Base-by-base conservation (phyloP, 2,888 invertebrate species). In the Melangyna quadrimaculata region DNA sequence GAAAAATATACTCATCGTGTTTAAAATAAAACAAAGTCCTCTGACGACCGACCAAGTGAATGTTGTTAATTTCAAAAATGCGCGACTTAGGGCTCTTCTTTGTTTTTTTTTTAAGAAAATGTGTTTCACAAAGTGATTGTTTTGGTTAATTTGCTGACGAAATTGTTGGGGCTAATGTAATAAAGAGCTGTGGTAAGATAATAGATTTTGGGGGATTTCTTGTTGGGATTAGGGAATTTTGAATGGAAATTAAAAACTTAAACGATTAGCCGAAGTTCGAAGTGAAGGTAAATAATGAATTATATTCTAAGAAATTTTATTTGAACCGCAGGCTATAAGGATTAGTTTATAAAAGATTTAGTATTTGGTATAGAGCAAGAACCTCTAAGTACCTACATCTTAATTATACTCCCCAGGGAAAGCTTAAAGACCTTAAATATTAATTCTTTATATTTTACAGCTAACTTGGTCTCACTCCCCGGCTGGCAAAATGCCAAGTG, bases 141-240 rank as follows among this genome's bases (percentile, higher is more conserved):
- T 78, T 78, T 72, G 86, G 86, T 81, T 86, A 86, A 86, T 86
- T 86, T 86, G 77, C 86, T 86, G 81, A 86, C 77, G 73, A 79
- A 70, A 24, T 80, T 75, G 65, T 75, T 61, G 12, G 59, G 12
- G 59, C 17, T 40, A 51, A 57, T 40, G 17, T 43, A 48, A 74
- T 74, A 78, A 55, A 63, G 65, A 27, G 43, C 22, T 40, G 14
- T 0, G 59, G 48, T 19, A n/a, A 12, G 48, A n/a, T 75, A 70
- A 70, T 70, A 63, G 35, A 17, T 19, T 10, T 19, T n/a, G n/a
- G 35, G 24, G 65, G 17, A 71, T 51, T 10, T 35, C 32, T 51
- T 57, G 12, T 59, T n/a, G 32, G n/a, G 57, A 81, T 81, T 75
- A 71, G n/a, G 51, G 81, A 37, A 24, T 24, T 71, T 37, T 71